These are phyloP conservation scores for Zygothrica quintamaculata DNA, from an alignment of 2,888 invertebrate genomes.

Conservation along the genomic window DNA sequence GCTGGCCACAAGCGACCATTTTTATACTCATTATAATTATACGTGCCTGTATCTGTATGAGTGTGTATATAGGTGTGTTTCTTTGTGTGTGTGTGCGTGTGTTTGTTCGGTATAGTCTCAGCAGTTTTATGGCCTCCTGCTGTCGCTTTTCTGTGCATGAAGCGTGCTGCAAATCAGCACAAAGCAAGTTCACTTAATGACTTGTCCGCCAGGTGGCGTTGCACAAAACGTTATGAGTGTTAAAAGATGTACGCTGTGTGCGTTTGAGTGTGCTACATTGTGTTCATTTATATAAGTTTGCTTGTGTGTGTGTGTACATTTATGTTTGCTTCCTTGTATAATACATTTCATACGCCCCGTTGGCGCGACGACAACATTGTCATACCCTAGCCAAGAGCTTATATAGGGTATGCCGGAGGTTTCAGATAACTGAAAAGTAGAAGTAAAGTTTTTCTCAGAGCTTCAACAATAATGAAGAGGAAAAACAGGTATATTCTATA, in stretches of 20 bases:
- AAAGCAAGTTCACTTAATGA: conserved; percentile 75
- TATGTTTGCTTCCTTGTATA: conserved; percentile 42
- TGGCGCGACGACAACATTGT: conserved; percentile 44
- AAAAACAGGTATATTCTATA: too few relatives aligned
- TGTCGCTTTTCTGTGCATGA: conserved; percentile 15
- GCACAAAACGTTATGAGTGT: conserved; percentile 41
- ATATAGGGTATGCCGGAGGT: conserved; percentile 5
- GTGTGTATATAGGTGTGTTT: neutral
- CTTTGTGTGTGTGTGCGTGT: conserved; percentile 25
- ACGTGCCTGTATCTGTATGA: conserved; percentile 11
- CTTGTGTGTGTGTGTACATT: neutral
- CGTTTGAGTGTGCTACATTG: neutral
- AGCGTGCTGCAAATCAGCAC: conserved; percentile 56
- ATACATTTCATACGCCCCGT: conserved; percentile 49
- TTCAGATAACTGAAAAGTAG: too few relatives aligned
- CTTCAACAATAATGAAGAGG: too few relatives aligned
- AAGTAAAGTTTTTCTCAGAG: neutral
- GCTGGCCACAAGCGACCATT: conserved; percentile 60
- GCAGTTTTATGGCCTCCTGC: conserved; percentile 68
- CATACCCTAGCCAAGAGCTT: neutral
- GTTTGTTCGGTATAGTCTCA: conserved; percentile 30
- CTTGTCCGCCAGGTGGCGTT: conserved; percentile 67
- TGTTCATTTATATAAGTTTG: too few relatives aligned
- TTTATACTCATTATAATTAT: conserved; percentile 69
- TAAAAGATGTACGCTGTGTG: conserved; percentile 11